Percentiles rank a stretch among this genome's conserved stretches.
Conservation (phyloP, 2,113 vertebrate genomes). For the Elaphurus davidianus region DNA sequence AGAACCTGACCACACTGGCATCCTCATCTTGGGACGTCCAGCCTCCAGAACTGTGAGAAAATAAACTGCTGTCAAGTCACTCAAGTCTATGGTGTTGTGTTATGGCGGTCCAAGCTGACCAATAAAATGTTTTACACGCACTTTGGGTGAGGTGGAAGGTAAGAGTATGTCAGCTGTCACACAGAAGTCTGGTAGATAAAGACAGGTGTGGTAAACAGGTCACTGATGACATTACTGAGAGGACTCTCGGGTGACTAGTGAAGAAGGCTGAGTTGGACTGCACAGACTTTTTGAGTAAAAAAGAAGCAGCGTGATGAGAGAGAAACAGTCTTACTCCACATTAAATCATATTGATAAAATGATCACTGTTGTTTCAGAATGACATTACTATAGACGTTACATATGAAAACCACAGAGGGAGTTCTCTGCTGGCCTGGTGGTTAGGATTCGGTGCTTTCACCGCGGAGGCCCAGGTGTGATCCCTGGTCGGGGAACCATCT, state of each 20-base stretch:
- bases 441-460: neutral
- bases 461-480: accelerated
- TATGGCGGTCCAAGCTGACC: neutral
- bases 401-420: neutral
- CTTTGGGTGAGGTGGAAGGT: neutral
- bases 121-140: neutral
- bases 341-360: neutral
- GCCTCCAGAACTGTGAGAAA: neutral
- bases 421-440: neutral
- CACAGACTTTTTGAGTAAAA: neutral
- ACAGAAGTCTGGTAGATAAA: neutral
- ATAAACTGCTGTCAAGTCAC: neutral
- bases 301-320: neutral
- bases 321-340: neutral
- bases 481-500: neutral
- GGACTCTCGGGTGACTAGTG: neutral
- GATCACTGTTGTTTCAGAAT: neutral
- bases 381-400: neutral
- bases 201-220: neutral
- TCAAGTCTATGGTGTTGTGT: neutral
- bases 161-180: neutral
- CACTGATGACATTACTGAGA: neutral
- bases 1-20: neutral
- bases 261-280: neutral
- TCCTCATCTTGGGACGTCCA: neutral